These are phyloP conservation scores for Amphilophus citrinellus DNA, from an alignment of 2,113 vertebrate genomes.

Conservation along the genomic window DNA sequence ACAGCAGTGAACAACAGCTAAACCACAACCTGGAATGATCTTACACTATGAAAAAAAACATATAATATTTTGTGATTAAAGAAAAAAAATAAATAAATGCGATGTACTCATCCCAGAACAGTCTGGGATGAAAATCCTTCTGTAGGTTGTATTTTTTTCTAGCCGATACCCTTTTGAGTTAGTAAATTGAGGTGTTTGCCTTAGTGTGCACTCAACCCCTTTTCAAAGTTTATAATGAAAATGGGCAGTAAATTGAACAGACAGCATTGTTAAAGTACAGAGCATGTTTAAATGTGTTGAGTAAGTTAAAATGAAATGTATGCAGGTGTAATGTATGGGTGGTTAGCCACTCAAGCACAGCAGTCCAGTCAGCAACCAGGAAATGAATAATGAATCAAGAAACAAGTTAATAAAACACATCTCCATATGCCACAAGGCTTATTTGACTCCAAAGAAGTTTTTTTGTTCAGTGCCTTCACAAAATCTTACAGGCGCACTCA, in stretches of 20 bases:
- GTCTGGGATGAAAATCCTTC: not conserved
- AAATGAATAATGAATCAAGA: slow-evolving; percentile 58
- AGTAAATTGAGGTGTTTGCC: slow-evolving; percentile 32
- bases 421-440: slow-evolving; percentile 32
- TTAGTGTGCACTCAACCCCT: slow-evolving; percentile 22
- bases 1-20: not conserved
- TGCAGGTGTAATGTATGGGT: slow-evolving; percentile 16
- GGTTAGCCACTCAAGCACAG: slow-evolving; percentile 35
- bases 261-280: slow-evolving; percentile 7
- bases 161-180: not conserved
- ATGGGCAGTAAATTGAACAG: slow-evolving; percentile 9
- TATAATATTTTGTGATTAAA: not conserved
- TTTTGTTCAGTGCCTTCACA: slow-evolving; percentile 8
- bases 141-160: slow-evolving; percentile 10
- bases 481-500: slow-evolving; percentile 5
- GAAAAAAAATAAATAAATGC: not conserved
- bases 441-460: slow-evolving; percentile 28
- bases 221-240: slow-evolving; percentile 19
- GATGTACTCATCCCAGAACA: not conserved
- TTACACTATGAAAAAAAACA: not conserved
- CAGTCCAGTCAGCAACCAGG: slow-evolving; percentile 42
- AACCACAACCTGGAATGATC: not conserved
- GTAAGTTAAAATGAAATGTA: slow-evolving; percentile 39
- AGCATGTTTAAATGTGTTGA: slow-evolving; percentile 22
- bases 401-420: slow-evolving; percentile 35